Conservation (phyloP, 2,113 vertebrate species). For the Noturus placidus region DNA sequence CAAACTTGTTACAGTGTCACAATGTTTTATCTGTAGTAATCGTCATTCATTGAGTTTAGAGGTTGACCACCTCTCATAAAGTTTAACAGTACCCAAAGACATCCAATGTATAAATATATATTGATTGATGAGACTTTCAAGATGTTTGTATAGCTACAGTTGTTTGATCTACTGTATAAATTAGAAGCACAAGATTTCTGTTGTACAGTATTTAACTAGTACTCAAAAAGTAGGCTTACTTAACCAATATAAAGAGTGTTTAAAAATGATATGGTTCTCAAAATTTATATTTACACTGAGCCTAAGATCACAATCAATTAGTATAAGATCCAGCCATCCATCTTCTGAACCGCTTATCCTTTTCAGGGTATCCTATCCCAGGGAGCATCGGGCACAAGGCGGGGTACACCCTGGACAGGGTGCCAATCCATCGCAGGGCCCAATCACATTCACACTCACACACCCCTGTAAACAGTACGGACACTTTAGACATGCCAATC, state of each 20-base stretch:
- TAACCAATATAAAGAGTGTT: neutral
- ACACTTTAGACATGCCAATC: too few species aligned
- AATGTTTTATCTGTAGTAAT: neutral
- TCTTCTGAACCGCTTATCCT: too few species aligned
- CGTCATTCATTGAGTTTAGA: neutral
- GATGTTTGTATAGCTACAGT: neutral
- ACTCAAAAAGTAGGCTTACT: neutral
- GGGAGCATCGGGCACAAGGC: too few species aligned
- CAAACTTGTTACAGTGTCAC: neutral
- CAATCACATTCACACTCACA: too few species aligned
- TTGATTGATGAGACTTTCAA: neutral
- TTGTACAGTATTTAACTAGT: neutral
- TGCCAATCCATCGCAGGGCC: too few species aligned
- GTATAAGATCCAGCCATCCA: too few species aligned
- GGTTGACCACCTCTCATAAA: neutral
- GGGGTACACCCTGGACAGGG: too few species aligned
- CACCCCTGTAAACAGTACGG: too few species aligned
- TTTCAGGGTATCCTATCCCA: too few species aligned
- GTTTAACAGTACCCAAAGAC: neutral
- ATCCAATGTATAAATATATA: neutral
- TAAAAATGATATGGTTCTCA: too few species aligned
- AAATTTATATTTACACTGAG: neutral
- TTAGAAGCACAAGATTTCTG: neutral
- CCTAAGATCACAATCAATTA: too few species aligned
- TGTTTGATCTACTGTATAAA: neutral